Evolutionary conservation across 2,888 invertebrate genomes (phyloP).

Genomic region (Atherix ibis): DNA sequence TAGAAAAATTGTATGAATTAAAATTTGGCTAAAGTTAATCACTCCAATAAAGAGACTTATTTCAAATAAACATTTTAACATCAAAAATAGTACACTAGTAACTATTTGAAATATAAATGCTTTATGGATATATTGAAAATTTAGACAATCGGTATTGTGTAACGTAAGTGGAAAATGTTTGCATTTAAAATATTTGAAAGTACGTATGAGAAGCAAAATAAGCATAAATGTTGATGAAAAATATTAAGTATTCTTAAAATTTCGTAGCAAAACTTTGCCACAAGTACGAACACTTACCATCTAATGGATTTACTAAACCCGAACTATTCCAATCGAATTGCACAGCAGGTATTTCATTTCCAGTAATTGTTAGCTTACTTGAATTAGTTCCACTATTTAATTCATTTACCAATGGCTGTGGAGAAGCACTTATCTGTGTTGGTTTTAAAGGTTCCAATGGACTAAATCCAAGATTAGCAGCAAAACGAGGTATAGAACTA

Average conservation of each 20-base stretch:
- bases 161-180: no score
- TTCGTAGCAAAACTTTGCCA: no score
- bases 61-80: no score
- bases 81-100: no score
- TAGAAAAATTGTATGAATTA: no score
- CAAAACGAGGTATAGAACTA: conserved; percentile 66
- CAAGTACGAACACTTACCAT: no score
- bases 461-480: conserved; percentile 64
- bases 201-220: conserved; percentile 5
- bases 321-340: conserved; percentile 62
- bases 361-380: neutral
- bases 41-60: no score
- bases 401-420: neutral
- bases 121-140: no score
- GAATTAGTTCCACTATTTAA: neutral
- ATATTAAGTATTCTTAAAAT: no score
- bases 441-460: conserved; percentile 64
- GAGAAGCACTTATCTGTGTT: conserved; percentile 15
- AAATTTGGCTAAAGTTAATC: no score
- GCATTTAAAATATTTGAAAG: conserved; percentile 8
- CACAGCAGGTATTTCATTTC: conserved; percentile 39
- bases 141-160: no score
- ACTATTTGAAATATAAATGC: no score
- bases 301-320: conserved; percentile 55
- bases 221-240: conserved; percentile 1